Conservation (phyloP, 2,888 invertebrate species). For the Spisula solida region DNA sequence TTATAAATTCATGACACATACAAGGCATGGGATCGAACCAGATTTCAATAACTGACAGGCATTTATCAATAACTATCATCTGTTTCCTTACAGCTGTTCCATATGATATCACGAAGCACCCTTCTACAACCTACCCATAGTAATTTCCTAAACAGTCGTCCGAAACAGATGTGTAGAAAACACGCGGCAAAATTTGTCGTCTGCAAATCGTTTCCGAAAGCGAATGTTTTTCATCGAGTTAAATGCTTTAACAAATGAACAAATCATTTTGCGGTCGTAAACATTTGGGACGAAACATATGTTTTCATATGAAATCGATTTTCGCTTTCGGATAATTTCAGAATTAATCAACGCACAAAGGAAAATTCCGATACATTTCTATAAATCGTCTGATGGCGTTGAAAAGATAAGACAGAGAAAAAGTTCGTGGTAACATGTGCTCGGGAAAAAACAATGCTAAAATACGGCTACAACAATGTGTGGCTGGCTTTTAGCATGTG, state of each 20-base stretch:
- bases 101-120: slow-evolving; percentile 22
- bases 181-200: slow-evolving; percentile 51
- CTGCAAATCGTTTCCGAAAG: slow-evolving; percentile 34
- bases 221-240: slow-evolving; percentile 20
- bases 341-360: slow-evolving; percentile 30
- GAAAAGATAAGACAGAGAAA: slow-evolving; percentile 29
- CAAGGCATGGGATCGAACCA: slow-evolving; percentile 6
- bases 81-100: slow-evolving; percentile 55
- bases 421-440: slow-evolving; percentile 40
- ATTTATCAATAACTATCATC: slow-evolving; percentile 33
- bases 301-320: slow-evolving; percentile 44
- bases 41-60: slow-evolving; percentile 41
- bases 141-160: slow-evolving; percentile 40
- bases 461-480: slow-evolving; percentile 38
- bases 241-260: slow-evolving; percentile 34
- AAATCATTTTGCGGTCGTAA: slow-evolving; percentile 40
- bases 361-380: slow-evolving; percentile 52
- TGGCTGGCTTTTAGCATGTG: slow-evolving; percentile 29
- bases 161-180: slow-evolving; percentile 32
- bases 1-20: slow-evolving; percentile 23
- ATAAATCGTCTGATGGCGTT: slow-evolving; percentile 41
- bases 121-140: slow-evolving; percentile 22
- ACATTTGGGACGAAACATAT: slow-evolving; percentile 38
- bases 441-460: slow-evolving; percentile 39
- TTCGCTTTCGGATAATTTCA: slow-evolving; percentile 41